Base-by-base conservation (phyloP, 2,113 vertebrate genomes). In the Hyaena hyaena region DNA sequence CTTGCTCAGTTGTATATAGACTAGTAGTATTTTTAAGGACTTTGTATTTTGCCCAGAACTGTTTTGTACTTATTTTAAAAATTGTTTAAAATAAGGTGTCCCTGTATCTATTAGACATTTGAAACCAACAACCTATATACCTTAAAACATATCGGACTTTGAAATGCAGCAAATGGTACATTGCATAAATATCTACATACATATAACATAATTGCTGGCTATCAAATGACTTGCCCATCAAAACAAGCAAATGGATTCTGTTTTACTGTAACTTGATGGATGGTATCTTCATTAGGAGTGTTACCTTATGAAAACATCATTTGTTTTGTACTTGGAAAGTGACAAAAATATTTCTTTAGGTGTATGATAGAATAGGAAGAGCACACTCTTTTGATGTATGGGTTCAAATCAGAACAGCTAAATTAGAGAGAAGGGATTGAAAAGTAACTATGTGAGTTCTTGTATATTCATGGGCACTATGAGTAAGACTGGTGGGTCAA, bases 231-330 rank as follows among this genome's bases (percentile, higher is more conserved):
- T 95, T 92, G n/a, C 66, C 96, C 83, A 95, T 89, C 89, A 93
- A 97, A 95, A 89, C 55, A 95, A 96, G 88, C 61, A 92, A 92
- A 94, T 93, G 31, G 28, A 95, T 8, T 95, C 92, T 93, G 58
- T 80, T 96, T 93, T 96, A 84, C 35, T 93, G 24, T 93, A 66
- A 92, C 92, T 96, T 96, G 39, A 86, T 69, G 69, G 14, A 76
- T 69, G 66, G 10, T 82, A 10, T 90, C 81, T 94, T 97, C 65
- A 95, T 93, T 92, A 92, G 45, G 50, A 87, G 24, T 95, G 58
- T 63, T 95, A 97, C 84, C 50, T 92, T 96, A 95, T 83, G 95
- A 92, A 95, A 97, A 95, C 63, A 68, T 93, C 69, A 95, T 82
- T 86, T 95, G 65, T 91, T 77, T 48, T 89, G 9, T 24, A 33